These are phyloP conservation scores for Steinernema carpocapsae DNA, from an alignment of 2,888 invertebrate species.

Conservation along the genomic window DNA sequence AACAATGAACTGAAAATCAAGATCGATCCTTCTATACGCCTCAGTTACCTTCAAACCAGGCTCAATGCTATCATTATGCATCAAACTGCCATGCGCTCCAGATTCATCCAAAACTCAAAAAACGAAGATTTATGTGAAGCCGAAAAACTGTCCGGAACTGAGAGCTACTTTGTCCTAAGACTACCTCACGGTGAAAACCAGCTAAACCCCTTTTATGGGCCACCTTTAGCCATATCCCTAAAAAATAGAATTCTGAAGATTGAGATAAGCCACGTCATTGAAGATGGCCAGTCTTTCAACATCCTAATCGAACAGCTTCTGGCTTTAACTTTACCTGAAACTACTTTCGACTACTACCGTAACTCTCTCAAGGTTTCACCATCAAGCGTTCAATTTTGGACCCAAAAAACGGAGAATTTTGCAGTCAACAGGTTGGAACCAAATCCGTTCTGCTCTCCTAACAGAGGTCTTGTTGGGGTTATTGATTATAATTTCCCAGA, in stretches of 20 bases:
- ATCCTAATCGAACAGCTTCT: not conserved
- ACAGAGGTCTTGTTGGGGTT: not conserved
- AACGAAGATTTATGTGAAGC: not conserved
- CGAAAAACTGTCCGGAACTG: not conserved
- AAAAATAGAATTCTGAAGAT: not conserved
- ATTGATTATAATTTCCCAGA: not conserved
- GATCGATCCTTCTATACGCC: not conserved
- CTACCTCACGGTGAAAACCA: not conserved
- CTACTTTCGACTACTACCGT: not conserved
- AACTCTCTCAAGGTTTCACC: not conserved
- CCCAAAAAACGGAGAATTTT: not conserved
- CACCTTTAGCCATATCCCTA: not conserved
- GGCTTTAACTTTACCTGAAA: not conserved
- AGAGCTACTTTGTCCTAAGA: not conserved
- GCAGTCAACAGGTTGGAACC: not conserved
- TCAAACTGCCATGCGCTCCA: not conserved
- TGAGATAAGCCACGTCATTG: slow-evolving; percentile 3
- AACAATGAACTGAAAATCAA: not conserved
- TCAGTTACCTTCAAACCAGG: not conserved
- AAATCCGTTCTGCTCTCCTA: not conserved
- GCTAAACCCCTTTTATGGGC: not conserved
- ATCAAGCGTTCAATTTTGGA: not conserved
- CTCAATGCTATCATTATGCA: not conserved
- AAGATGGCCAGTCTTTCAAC: slow-evolving; percentile 11
- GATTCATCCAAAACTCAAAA: not conserved